These are phyloP conservation scores for Pelecanoides urinatrix DNA, from an alignment of 2,113 vertebrate species.

Conservation along the genomic window DNA sequence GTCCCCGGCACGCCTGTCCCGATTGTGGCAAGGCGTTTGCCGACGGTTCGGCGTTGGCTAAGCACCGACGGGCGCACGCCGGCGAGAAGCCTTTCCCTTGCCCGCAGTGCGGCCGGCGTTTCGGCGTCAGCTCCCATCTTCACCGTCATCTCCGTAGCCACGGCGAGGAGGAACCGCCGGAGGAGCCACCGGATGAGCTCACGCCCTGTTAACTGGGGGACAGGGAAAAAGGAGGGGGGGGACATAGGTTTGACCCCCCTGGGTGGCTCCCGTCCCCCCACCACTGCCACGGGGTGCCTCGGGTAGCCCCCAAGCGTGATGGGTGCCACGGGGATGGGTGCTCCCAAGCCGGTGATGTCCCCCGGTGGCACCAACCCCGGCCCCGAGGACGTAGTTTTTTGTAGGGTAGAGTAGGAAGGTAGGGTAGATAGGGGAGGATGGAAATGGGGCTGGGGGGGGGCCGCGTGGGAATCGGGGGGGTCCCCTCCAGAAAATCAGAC, in stretches of 20 bases:
- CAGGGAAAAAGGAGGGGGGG: too few species aligned
- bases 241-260: background rate
- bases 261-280: background rate
- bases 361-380: background rate
- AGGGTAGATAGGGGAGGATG: background rate
- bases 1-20: background rate
- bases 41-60: background rate
- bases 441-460: background rate
- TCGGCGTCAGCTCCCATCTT: background rate
- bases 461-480: background rate
- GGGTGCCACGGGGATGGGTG: background rate
- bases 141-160: background rate
- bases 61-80: background rate
- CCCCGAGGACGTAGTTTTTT: background rate
- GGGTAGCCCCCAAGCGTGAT: background rate
- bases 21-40: background rate
- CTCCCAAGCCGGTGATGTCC: background rate
- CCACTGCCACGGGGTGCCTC: background rate
- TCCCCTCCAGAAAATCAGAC: background rate
- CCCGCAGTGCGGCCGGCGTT: conserved; percentile 2
- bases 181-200: background rate
- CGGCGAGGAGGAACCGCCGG: background rate
- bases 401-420: background rate
- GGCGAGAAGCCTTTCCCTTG: conserved; percentile 5
- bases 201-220: background rate